Percentiles rank a stretch among this genome's conserved stretches.
Conservation (phyloP, 1,140 invertebrate genomes). For the Diachasmimorpha longicaudata region DNA sequence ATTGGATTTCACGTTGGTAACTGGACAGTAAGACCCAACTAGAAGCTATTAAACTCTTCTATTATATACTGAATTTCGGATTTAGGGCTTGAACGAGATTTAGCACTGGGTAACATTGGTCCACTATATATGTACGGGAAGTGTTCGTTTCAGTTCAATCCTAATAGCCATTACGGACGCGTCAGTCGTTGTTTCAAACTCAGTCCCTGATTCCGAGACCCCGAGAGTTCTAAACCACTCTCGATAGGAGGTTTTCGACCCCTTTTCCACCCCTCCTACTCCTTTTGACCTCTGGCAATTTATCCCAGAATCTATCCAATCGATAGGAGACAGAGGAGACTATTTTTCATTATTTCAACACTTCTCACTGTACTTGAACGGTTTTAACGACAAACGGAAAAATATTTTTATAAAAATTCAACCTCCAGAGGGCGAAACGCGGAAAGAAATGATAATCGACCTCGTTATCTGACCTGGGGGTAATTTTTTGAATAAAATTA, state of each 20-base stretch:
- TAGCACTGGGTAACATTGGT: neutral
- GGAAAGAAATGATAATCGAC: no score
- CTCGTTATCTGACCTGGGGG: no score
- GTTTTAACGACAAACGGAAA: no score
- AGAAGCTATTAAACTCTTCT: conserved; percentile 20
- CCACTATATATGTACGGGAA: neutral
- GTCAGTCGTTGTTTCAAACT: conserved; percentile 22
- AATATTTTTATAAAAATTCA: no score
- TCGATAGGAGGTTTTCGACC: neutral
- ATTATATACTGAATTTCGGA: conserved; percentile 11
- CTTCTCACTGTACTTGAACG: neutral
- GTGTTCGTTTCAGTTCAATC: conserved; percentile 10
- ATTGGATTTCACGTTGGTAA: neutral
- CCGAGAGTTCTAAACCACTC: conserved; percentile 12
- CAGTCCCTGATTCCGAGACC: conserved; percentile 10
- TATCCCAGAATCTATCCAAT: neutral
- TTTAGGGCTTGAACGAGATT: conserved; percentile 2
- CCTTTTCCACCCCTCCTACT: neutral
- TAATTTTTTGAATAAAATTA: no score
- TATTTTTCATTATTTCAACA: neutral
- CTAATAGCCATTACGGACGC: conserved; percentile 20
- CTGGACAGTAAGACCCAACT: conserved; percentile 9
- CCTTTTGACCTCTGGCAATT: neutral
- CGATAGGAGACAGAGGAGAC: neutral
- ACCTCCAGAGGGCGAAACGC: no score